phyloP scores from a whole-genome alignment of 2,797 vertebrate species.

The Dallia pectoralis region DNA sequence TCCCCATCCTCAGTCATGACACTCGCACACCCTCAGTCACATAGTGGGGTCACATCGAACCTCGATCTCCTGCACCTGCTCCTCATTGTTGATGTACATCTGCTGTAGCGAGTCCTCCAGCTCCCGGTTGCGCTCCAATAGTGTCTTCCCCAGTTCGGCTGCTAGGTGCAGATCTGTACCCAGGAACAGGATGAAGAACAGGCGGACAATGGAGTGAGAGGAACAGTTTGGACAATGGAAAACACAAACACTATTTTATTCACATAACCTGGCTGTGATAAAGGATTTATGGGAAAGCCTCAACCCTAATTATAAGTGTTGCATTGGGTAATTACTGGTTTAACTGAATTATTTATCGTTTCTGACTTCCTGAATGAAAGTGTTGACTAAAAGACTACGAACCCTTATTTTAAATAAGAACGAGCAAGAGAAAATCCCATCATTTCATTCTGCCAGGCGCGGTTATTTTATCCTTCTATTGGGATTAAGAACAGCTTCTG shows the following conservation, averaged over 20 bases:
- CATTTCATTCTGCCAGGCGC: conserved; percentile 19
- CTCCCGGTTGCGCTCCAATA: conserved; percentile 96
- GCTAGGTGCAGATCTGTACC: conserved; percentile 91
- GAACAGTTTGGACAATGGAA: neutral
- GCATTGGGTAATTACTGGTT: neutral
- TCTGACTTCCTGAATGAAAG: neutral
- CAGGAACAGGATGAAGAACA: neutral
- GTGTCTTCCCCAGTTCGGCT: conserved; percentile 93
- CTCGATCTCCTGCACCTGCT: conserved; percentile 98
- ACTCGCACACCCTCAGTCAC: neutral
- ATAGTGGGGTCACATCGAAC: conserved; percentile 57
- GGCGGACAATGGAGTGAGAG: neutral
- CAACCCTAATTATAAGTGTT: neutral
- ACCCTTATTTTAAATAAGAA: neutral
- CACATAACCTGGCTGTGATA: neutral
- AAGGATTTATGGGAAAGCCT: neutral
- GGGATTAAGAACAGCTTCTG: conserved; percentile 19
- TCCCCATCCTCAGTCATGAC: neutral
- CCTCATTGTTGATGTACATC: conserved; percentile 97
- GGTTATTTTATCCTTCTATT: conserved; percentile 26
- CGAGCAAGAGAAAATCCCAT: conserved; percentile 15
- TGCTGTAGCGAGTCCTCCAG: conserved; percentile 95
- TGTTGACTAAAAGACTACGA: neutral
- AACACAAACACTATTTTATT: neutral
- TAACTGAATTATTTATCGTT: neutral